These are phyloP conservation scores for Hedychridium roseum DNA, from an alignment of 2,888 invertebrate genomes.

Conservation along the genomic window DNA sequence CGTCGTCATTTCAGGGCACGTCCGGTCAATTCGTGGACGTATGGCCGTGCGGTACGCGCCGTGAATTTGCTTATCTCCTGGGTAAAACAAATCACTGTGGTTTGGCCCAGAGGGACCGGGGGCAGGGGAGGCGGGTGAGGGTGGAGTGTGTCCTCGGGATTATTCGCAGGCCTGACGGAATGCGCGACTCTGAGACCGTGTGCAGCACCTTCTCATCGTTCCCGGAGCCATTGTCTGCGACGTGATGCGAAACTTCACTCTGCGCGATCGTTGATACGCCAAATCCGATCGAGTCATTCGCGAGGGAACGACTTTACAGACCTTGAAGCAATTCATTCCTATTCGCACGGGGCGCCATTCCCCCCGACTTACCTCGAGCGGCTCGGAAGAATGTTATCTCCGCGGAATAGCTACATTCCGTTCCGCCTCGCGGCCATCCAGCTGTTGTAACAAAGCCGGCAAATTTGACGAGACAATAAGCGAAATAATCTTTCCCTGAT, in stretches of 20 bases:
- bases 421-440: too few species aligned
- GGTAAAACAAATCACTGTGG: slow-evolving; percentile 32
- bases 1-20: slow-evolving; percentile 2
- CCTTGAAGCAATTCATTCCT: too few species aligned
- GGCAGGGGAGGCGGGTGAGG: too few species aligned
- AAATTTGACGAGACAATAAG: too few species aligned
- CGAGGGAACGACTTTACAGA: too few species aligned
- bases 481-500: too few species aligned
- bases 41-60: slow-evolving; percentile 26
- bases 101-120: too few species aligned
- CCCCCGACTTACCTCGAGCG: neutral
- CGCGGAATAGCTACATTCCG: too few species aligned
- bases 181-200: slow-evolving; percentile 24
- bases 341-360: too few species aligned
- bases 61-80: slow-evolving; percentile 32
- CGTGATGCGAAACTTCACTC: slow-evolving; percentile 27
- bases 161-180: slow-evolving; percentile 16
- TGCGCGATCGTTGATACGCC: neutral
- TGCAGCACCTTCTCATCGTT: slow-evolving; percentile 20
- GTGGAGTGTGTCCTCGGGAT: slow-evolving; percentile 15
- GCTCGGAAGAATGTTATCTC: too few species aligned
- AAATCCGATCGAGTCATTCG: too few species aligned
- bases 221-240: slow-evolving; percentile 19
- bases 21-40: neutral
- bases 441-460: too few species aligned